Base-by-base conservation (phyloP, 2,797 vertebrate genomes). In the Lepus townsendii region DNA sequence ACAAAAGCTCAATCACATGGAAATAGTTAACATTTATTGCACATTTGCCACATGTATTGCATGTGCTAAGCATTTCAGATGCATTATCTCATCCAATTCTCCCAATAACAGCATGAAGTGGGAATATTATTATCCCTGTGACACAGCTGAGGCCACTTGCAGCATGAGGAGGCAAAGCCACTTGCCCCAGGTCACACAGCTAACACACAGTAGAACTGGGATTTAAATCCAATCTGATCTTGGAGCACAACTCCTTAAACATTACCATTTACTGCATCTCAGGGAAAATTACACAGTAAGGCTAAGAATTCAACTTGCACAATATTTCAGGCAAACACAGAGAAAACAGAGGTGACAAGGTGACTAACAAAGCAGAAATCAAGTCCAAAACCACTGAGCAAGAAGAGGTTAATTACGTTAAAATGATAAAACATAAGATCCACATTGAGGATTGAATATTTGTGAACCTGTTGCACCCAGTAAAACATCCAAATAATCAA, bases 301-400 rank as follows among this genome's bases (percentile, higher is more conserved):
- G 65, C 60, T 77, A 79, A 96, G 94, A 85, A 63, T 32, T 38
- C 68, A 84, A 7, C 11, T 91, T 66, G 60, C 62, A 82, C 78
- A 73, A 88, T 54, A 91, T 88, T 94, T 93, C 75, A 85, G 54
- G 52, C 38, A 95, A 95, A 87, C 54, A 26, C 71, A 76, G 88
- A 88, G 85, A 93, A 83, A 88, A 26, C 62, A 57, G n/a, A 93
- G 75, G 26, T 38, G 73, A 88, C 14, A 65, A 83, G 38, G 47
- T 38, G 87, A 90, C 78, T 32, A 76, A 69, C 12, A 84, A 93
- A 92, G 62, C 83, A 87, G 84, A 90, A 95, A 52, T 93, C 54
- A 82, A 94, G 26, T 57, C 32, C 94, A 80, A 66, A 89, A 71
- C 12, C 32, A 71, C 30, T 88, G 88, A 89, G 68, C 32, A 82